Base-by-base conservation (phyloP, 2,797 vertebrate species). In the Petrocephalus schoutedeni region DNA sequence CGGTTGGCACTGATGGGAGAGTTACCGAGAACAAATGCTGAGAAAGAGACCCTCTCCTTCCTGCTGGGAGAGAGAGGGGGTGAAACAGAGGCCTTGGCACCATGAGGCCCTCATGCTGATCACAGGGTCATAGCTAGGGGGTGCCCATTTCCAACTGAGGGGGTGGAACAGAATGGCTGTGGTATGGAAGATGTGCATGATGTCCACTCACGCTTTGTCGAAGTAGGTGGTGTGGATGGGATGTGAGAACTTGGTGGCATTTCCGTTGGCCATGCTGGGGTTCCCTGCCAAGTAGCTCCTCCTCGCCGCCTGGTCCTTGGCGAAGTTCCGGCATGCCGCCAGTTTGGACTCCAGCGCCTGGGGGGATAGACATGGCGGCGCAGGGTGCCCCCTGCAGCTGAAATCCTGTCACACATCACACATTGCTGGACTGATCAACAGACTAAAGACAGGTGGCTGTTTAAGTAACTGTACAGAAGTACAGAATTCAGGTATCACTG, bases 331-430 rank as follows among this genome's bases (percentile, higher is more conserved):
- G 91, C 98, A 99, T 88, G 98, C 97, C 32, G 98, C 98, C 87
- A 99, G 94, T 93, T 99, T 99, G 90, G 98, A 99, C 95, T 99
- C 98, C 94, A 99, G 95, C 90, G 98, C 98, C 98, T 99, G 7
- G 41, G 12, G 54, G 67, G 32, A 80, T 23, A 59, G 91, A 10
- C 85, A 90, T 88, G 88, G 19, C 0, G 12, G 19, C 41, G 12
- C 41, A 56, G 87, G 36, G 16, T 41, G 0, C n/a, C 19, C 36
- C 57, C 14, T 45, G 21, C 19, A 61, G 57, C 9, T 86, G 19
- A 86, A 36, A 64, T 21, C n/a, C 36, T 14, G 53, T 36, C 84
- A 59, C 84, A 45, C 16, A 86, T 59, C 71, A 8, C 16, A n/a
- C 19, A 14, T 19, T n/a, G 45, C 10, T 19, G 16, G 36, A 49